phyloP scores from a whole-genome alignment of 2,797 vertebrate species.

The Sebastes baramenuke region DNA sequence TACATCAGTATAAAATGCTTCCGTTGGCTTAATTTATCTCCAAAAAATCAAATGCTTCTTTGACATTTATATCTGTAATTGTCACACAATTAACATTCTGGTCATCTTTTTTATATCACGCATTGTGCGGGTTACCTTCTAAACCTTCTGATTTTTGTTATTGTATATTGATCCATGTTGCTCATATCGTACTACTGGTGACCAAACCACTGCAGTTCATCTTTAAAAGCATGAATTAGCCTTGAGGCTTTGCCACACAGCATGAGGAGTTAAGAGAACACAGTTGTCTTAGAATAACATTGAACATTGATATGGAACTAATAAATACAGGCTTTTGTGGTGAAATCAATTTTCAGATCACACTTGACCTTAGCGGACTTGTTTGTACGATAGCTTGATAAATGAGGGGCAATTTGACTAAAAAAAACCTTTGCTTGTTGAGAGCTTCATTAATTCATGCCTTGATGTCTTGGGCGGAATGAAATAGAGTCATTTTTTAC shows the following conservation, averaged over 20 bases:
- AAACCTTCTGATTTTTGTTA: background rate
- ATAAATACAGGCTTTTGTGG: constrained; percentile 17
- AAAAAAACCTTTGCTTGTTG: background rate
- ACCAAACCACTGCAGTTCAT: constrained; percentile 14
- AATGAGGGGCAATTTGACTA: background rate
- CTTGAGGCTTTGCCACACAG: background rate
- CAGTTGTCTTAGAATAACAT: background rate
- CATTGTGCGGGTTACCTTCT: no score
- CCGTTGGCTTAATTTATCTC: background rate
- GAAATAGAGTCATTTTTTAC: background rate
- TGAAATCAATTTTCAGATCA: constrained; percentile 2
- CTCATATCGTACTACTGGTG: background rate
- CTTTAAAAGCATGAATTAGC: background rate
- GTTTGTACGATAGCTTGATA: background rate
- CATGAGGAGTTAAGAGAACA: background rate
- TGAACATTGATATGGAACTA: background rate
- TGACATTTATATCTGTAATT: background rate
- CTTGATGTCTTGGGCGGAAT: background rate
- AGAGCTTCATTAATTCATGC: background rate
- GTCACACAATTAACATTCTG: background rate
- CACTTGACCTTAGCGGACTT: background rate
- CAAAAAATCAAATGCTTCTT: background rate
- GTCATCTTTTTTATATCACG: background rate
- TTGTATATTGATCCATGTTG: background rate
- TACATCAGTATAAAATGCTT: background rate